Percentiles rank a stretch among this genome's conserved stretches.
These are phyloP conservation scores for Istiophorus platypterus DNA, from an alignment of 2,113 vertebrate genomes.

Conservation along the genomic window DNA sequence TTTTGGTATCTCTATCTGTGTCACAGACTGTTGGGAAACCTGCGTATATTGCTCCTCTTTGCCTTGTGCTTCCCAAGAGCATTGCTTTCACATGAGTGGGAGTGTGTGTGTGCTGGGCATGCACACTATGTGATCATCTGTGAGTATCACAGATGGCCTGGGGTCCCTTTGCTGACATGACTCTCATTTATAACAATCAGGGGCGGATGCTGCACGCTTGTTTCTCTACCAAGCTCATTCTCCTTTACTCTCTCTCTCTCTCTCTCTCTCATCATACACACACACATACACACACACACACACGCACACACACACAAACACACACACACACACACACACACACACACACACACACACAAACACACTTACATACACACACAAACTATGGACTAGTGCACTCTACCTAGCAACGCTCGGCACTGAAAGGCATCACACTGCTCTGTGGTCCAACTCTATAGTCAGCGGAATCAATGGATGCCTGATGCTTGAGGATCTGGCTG, in stretches of 20 bases:
- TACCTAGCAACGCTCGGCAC: constrained; percentile 68
- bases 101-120: constrained; percentile 32
- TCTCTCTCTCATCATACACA: not conserved
- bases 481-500: constrained; percentile 65
- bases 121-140: constrained; percentile 57
- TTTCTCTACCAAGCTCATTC: constrained; percentile 20
- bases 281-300: constrained; percentile 16
- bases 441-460: constrained; percentile 58
- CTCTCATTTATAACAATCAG: constrained; percentile 82
- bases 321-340: constrained; percentile 22
- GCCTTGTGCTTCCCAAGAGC: constrained; percentile 20
- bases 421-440: constrained; percentile 54
- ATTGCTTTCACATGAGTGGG: constrained; percentile 24
- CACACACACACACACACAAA: constrained; percentile 17
- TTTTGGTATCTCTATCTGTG: not conserved
- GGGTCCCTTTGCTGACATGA: constrained; percentile 71
- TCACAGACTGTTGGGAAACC: not conserved
- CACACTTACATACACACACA: constrained; percentile 26
- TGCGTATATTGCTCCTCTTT: constrained; percentile 9
- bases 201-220: constrained; percentile 53
- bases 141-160: constrained; percentile 81
- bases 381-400: constrained; percentile 60
- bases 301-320: constrained; percentile 33
- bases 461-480: constrained; percentile 55
- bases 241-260: not conserved